Percentiles rank a stretch among this genome's conserved stretches.
phyloP scores from a whole-genome alignment of 2,113 vertebrate species.

The Siphamia tubifer region DNA sequence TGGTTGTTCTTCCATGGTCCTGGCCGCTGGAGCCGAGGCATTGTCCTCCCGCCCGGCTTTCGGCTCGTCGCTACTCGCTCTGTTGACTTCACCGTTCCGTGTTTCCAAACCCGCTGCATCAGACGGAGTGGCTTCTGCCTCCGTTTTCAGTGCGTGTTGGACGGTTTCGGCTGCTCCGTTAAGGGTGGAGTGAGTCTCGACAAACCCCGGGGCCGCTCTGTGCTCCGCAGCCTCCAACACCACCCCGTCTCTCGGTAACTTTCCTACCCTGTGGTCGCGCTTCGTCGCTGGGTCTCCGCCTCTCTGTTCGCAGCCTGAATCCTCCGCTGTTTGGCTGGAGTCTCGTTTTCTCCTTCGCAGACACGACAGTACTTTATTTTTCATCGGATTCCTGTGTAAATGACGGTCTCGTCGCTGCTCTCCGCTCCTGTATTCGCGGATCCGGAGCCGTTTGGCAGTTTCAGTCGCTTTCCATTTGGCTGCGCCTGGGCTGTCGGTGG shows the following conservation, averaged over 20 bases:
- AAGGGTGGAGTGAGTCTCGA: conserved; percentile 6
- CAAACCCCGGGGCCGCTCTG: background rate
- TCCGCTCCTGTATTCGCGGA: conserved; percentile 9
- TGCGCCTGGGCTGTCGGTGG: conserved; percentile 29
- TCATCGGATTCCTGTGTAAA: conserved; percentile 63
- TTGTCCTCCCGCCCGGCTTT: conserved; percentile 51
- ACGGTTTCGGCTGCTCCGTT: background rate
- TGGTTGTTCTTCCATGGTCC: conserved; percentile 74
- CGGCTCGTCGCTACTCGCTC: conserved; percentile 39
- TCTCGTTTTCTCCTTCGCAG: conserved; percentile 62
- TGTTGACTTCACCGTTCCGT: conserved; percentile 39
- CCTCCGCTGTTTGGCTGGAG: conserved; percentile 24
- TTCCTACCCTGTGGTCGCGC: conserved; percentile 63
- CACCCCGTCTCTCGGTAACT: conserved; percentile 65
- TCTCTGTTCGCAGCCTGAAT: conserved; percentile 13
- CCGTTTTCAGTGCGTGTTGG: conserved; percentile 10
- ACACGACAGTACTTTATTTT: conserved; percentile 70
- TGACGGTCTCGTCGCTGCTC: conserved; percentile 29
- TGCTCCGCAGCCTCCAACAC: conserved; percentile 40
- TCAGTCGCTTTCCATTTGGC: conserved; percentile 46
- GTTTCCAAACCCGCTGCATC: conserved; percentile 47
- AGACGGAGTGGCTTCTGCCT: conserved; percentile 1
- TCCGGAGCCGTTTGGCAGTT: conserved; percentile 14
- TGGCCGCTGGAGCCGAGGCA: conserved; percentile 65
- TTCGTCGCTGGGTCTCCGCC: conserved; percentile 44